Evolutionary conservation across 2,113 vertebrate species (phyloP).

Genomic region (Coreoperca whiteheadi): DNA sequence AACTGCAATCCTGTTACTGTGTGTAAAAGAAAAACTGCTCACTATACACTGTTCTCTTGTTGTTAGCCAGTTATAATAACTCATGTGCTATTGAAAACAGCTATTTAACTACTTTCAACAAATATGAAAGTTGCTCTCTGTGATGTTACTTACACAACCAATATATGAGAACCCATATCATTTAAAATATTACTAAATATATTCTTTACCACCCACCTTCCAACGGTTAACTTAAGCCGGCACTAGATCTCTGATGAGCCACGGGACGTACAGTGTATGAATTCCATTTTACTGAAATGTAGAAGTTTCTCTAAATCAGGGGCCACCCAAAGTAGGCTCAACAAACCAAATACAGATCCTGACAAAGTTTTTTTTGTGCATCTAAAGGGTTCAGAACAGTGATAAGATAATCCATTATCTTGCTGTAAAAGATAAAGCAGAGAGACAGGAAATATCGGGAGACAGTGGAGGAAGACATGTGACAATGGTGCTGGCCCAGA

Average conservation of each 20-base stretch:
- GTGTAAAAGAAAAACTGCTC: neutral
- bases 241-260: neutral
- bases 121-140: neutral
- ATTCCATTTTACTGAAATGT: neutral
- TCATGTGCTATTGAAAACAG: constrained; percentile 8
- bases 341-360: neutral
- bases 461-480: constrained; percentile 13
- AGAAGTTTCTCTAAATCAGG: neutral
- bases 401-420: neutral
- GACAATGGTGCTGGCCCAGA: constrained; percentile 7
- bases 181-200: neutral
- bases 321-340: neutral
- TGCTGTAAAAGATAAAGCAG: too few species aligned
- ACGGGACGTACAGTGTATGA: neutral
- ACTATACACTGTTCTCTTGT: neutral
- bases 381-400: neutral
- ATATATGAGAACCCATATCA: neutral
- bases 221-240: neutral
- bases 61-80: neutral
- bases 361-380: constrained; percentile 16
- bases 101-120: neutral
- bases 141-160: neutral
- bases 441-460: constrained; percentile 42
- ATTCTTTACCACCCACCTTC: neutral
- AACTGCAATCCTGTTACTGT: constrained; percentile 1